Percentiles rank a stretch among this genome's conserved stretches.
Evolutionary conservation across 2,888 invertebrate species (phyloP).

Genomic region (Theretra japonica): DNA sequence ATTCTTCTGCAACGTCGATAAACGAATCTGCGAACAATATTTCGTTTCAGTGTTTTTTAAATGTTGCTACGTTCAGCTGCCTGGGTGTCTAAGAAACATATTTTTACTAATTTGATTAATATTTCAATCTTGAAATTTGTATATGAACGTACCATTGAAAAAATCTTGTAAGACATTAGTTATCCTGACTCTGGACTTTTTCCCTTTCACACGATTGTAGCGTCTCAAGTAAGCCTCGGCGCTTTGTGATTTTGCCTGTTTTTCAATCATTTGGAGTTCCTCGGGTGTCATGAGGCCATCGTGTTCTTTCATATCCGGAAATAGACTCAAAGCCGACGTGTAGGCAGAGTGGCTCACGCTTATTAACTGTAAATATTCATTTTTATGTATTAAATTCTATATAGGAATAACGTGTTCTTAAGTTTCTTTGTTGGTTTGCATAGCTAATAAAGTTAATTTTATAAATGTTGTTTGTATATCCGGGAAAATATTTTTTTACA

Average conservation of each 20-base stretch:
- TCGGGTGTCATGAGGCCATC: slow-evolving; percentile 65
- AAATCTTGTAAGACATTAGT: slow-evolving; percentile 69
- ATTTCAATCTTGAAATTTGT: too few species aligned
- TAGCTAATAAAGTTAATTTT: not conserved
- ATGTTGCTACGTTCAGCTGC: not conserved
- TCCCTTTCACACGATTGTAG: slow-evolving; percentile 50
- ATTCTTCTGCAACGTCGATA: slow-evolving; percentile 65
- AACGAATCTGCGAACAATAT: slow-evolving; percentile 67
- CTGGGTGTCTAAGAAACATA: too few species aligned
- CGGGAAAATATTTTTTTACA: too few species aligned
- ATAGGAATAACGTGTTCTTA: not conserved
- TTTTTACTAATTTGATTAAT: too few species aligned
- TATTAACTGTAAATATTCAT: slow-evolving; percentile 62
- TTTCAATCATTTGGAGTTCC: slow-evolving; percentile 63
- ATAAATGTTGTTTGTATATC: not conserved
- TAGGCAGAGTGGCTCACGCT: slow-evolving; percentile 73
- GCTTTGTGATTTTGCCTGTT: slow-evolving; percentile 58
- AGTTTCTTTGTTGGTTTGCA: not conserved
- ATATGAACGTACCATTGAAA: slow-evolving; percentile 57
- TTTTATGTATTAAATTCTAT: not conserved
- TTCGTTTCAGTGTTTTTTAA: not conserved
- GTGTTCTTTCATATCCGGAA: slow-evolving; percentile 79
- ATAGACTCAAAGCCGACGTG: slow-evolving; percentile 76
- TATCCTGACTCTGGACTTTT: slow-evolving; percentile 55
- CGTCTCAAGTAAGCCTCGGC: slow-evolving; percentile 58